phyloP scores from a whole-genome alignment of 2,797 vertebrate species.

The Morus bassanus region DNA sequence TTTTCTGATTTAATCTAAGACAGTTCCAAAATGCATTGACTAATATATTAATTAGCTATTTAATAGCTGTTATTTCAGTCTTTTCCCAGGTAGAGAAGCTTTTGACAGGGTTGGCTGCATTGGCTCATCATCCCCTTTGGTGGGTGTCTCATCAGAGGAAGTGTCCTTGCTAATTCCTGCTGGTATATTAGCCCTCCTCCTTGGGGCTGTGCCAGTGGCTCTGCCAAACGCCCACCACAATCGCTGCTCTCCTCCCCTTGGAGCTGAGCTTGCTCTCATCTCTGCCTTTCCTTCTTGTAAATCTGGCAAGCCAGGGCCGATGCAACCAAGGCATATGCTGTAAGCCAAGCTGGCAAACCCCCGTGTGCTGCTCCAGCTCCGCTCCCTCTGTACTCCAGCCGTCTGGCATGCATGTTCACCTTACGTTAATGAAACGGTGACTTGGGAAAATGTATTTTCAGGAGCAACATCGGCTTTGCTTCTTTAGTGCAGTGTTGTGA shows the following conservation, averaged over 20 bases:
- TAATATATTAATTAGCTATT: neutral
- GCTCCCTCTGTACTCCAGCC: neutral
- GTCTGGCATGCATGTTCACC: accelerated
- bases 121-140: neutral
- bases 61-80: neutral
- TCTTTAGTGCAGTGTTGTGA: accelerated
- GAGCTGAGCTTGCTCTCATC: neutral
- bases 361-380: accelerated
- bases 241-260: neutral
- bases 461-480: neutral
- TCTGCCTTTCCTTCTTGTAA: neutral
- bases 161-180: neutral
- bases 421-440: accelerated
- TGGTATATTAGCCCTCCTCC: accelerated
- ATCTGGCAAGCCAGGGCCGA: accelerated
- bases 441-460: neutral
- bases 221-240: accelerated
- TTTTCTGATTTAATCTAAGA: neutral
- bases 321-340: accelerated
- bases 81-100: neutral
- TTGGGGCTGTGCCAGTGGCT: neutral
- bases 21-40: neutral
- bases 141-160: neutral
- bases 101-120: neutral
- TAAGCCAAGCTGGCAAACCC: neutral